These are phyloP conservation scores for Orthosia gothica DNA, from an alignment of 2,888 invertebrate genomes.

Conservation along the genomic window DNA sequence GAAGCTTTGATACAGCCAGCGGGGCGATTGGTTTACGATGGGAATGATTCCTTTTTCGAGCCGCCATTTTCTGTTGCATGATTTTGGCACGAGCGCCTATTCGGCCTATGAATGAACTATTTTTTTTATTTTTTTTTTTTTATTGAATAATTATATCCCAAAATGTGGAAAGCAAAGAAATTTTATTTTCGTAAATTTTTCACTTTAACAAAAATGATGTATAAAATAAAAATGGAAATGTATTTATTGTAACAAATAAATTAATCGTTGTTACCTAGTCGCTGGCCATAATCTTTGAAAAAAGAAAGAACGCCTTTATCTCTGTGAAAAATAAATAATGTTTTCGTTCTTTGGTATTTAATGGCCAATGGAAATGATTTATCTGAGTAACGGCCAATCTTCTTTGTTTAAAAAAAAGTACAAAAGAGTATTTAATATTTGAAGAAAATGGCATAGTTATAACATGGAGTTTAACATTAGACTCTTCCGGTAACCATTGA, in stretches of 20 bases:
- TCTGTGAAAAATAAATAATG: not conserved
- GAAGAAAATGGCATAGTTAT: too few relatives aligned
- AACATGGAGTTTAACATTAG: not conserved
- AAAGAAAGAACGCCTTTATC: not conserved
- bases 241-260: not conserved
- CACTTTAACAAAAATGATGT: too few relatives aligned
- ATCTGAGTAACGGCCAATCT: not conserved
- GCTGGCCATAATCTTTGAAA: slow-evolving; percentile 2
- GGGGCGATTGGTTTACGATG: slow-evolving; percentile 28
- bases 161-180: too few relatives aligned
- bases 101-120: not conserved
- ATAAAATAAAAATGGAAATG: not conserved
- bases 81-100: not conserved
- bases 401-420: not conserved
- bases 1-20: slow-evolving; percentile 42
- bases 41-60: not conserved
- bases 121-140: not conserved
- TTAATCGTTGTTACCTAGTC: not conserved
- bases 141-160: not conserved
- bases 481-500: too few relatives aligned
- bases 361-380: not conserved
- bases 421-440: not conserved
- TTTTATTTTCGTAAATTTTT: too few relatives aligned
- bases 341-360: not conserved
- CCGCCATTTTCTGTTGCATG: slow-evolving; percentile 26